Conservation (phyloP, 2,888 invertebrate genomes). For the Drosophila limbata region DNA sequence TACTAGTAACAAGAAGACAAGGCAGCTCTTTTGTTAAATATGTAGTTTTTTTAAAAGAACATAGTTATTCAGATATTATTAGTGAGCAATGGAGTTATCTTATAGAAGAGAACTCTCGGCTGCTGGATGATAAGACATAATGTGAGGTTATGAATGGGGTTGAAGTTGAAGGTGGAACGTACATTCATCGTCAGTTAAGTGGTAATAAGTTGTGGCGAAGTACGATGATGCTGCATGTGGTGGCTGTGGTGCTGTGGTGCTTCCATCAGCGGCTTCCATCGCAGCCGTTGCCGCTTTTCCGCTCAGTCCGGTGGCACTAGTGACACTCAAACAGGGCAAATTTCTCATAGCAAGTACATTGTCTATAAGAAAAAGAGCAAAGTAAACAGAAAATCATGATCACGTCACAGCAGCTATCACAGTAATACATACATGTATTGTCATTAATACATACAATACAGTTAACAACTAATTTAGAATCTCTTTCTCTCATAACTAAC, state of each 20-base stretch:
- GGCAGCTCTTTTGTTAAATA: too few relatives aligned
- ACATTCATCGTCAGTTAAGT: slow-evolving; percentile 85
- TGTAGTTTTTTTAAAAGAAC: too few relatives aligned
- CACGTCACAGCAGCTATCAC: slow-evolving; percentile 37
- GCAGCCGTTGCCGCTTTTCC: slow-evolving; percentile 68
- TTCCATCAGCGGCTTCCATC: slow-evolving; percentile 80
- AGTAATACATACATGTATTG: not conserved
- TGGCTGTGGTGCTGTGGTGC: slow-evolving; percentile 75
- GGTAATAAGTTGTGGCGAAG: slow-evolving; percentile 85
- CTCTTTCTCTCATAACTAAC: not conserved
- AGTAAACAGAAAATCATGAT: slow-evolving; percentile 55
- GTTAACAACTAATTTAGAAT: not conserved
- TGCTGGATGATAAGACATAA: not conserved
- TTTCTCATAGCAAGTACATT: slow-evolving; percentile 85
- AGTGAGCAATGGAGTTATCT: too few relatives aligned
- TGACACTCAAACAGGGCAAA: slow-evolving; percentile 83
- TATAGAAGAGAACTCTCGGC: too few relatives aligned
- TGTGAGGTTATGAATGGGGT: not conserved
- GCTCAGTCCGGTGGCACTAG: slow-evolving; percentile 64
- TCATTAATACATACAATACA: not conserved
- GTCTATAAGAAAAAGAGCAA: slow-evolving; percentile 83
- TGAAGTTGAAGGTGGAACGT: slow-evolving; percentile 63
- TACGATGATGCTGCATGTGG: slow-evolving; percentile 83
- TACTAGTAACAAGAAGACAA: too few relatives aligned
- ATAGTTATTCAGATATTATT: too few relatives aligned